Percentiles rank a stretch among this genome's conserved stretches.
Conservation (phyloP, 2,888 invertebrate species). For the Hydraecia micacea region DNA sequence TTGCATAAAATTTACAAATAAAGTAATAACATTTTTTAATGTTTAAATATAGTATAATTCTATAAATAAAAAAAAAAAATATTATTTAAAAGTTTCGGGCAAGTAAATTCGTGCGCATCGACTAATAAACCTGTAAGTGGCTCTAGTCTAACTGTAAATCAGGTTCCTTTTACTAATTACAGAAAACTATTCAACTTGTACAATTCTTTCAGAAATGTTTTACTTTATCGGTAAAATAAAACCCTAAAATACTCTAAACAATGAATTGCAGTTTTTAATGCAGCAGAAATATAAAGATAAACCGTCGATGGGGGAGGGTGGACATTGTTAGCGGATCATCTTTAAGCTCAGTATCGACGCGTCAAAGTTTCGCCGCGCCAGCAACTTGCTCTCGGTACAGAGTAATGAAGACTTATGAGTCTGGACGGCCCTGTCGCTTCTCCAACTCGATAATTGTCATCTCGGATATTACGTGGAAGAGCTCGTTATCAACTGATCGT, state of each 20-base stretch:
- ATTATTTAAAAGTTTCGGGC: too few species aligned
- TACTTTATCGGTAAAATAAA: background rate
- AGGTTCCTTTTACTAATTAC: background rate
- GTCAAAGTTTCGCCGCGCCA: slow-evolving; percentile 80
- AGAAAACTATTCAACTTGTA: background rate
- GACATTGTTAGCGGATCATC: slow-evolving; percentile 70
- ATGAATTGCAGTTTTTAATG: slow-evolving; percentile 57
- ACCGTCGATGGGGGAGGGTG: slow-evolving; percentile 39
- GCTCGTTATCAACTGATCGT: slow-evolving; percentile 51
- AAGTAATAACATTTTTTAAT: too few species aligned
- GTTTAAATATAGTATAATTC: too few species aligned
- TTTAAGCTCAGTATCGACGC: slow-evolving; percentile 73
- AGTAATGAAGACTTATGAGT: slow-evolving; percentile 90
- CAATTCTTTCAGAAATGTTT: background rate
- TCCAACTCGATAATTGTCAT: slow-evolving; percentile 81
- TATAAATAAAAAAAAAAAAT: too few species aligned
- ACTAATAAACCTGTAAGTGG: background rate
- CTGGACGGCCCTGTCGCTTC: slow-evolving; percentile 71
- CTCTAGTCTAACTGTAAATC: background rate
- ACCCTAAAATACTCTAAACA: slow-evolving; percentile 19
- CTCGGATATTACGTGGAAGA: slow-evolving; percentile 73
- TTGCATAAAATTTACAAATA: too few species aligned
- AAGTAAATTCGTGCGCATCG: too few species aligned
- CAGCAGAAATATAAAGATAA: slow-evolving; percentile 51
- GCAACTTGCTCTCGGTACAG: slow-evolving; percentile 68